Conservation (phyloP, 1,140 invertebrate species). For the Panagrolaimus sp. region DNA sequence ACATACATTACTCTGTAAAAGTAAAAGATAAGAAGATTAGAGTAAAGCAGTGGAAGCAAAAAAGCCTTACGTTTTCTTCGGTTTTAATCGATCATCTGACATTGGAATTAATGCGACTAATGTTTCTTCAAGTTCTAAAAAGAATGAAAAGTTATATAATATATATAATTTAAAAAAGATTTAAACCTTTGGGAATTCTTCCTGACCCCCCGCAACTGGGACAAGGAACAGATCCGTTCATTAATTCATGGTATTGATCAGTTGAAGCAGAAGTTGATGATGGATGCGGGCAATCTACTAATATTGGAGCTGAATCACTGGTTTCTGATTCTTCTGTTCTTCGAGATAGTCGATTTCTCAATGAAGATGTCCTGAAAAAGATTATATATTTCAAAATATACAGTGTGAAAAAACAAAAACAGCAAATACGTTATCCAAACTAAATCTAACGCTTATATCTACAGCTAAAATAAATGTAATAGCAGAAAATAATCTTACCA, state of each 20-base stretch:
- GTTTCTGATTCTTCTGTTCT: no score
- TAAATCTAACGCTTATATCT: no score
- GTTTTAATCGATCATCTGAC: slow-evolving; percentile 59
- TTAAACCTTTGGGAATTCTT: slow-evolving; percentile 58
- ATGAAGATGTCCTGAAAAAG: no score
- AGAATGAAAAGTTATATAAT: background rate
- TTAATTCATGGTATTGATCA: slow-evolving; percentile 47
- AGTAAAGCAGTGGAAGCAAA: background rate
- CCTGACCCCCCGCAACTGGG: slow-evolving; percentile 59
- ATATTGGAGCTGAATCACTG: no score
- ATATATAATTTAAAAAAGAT: background rate
- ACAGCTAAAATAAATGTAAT: no score
- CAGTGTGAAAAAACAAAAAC: no score
- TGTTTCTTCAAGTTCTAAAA: slow-evolving; percentile 58
- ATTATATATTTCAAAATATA: no score
- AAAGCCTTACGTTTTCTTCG: slow-evolving; percentile 57
- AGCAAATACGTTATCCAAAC: no score
- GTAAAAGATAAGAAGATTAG: no score
- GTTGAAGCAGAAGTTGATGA: background rate
- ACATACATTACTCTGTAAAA: slow-evolving; percentile 36
- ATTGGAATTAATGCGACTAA: slow-evolving; percentile 60
- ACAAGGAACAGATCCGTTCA: slow-evolving; percentile 58
- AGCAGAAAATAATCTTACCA: no score
- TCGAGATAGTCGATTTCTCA: no score
- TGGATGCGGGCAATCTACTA: background rate